Percentiles rank a stretch among this genome's conserved stretches.
These are phyloP conservation scores for Drymonia ruficornis DNA, from an alignment of 2,888 invertebrate genomes.

Conservation along the genomic window DNA sequence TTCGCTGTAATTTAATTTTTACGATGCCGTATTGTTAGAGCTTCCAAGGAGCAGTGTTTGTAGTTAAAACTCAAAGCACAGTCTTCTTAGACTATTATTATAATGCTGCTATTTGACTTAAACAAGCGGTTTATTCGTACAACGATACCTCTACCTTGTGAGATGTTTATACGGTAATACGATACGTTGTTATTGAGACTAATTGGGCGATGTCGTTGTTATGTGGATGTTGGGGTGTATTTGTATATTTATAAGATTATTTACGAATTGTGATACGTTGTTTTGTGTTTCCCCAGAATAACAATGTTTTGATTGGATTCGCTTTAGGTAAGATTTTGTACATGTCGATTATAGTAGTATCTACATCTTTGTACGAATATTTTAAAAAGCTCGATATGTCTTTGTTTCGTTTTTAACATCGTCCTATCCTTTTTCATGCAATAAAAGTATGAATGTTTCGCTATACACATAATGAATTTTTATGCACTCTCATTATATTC, in stretches of 20 bases:
- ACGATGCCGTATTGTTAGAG: constrained; percentile 71
- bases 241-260: constrained; percentile 19
- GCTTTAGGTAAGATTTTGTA: neutral
- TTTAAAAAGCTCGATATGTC: no score
- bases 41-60: constrained; percentile 62
- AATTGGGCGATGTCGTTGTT: constrained; percentile 31
- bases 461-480: constrained; percentile 28
- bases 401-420: no score
- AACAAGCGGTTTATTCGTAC: constrained; percentile 7
- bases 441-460: neutral
- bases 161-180: neutral
- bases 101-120: constrained; percentile 31
- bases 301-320: neutral
- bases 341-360: no score
- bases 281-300: neutral
- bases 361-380: no score
- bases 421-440: no score
- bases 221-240: constrained; percentile 19
- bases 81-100: constrained; percentile 43
- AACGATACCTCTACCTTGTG: neutral
- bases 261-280: neutral
- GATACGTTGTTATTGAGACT: constrained; percentile 28
- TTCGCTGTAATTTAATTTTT: constrained; percentile 78
- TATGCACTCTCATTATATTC: constrained; percentile 45
- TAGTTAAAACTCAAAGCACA: constrained; percentile 58